Conservation (phyloP, 2,888 invertebrate genomes). For the Polymixis lichenea region DNA sequence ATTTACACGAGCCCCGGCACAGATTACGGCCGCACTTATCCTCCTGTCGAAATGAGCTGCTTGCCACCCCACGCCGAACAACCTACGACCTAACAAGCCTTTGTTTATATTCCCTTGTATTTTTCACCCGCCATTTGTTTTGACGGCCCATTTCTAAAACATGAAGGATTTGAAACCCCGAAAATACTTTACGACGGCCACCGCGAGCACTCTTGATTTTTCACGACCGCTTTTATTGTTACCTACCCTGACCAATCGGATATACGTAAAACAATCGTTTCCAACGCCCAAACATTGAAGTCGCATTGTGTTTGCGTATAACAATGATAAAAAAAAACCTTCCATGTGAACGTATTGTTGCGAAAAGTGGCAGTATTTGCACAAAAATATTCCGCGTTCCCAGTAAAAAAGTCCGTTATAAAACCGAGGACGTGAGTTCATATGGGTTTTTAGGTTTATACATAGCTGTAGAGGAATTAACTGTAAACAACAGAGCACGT, state of each 20-base stretch:
- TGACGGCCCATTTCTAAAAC: slow-evolving; percentile 84
- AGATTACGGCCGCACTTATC: slow-evolving; percentile 90
- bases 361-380: slow-evolving; percentile 46
- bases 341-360: slow-evolving; percentile 51
- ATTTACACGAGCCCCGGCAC: slow-evolving; percentile 90
- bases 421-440: slow-evolving; percentile 17
- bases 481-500: slow-evolving; percentile 67
- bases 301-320: slow-evolving; percentile 50
- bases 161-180: slow-evolving; percentile 77
- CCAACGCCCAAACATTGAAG: slow-evolving; percentile 49
- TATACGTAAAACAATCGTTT: slow-evolving; percentile 57
- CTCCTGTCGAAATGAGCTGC: slow-evolving; percentile 86
- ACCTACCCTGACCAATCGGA: slow-evolving; percentile 68
- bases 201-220: slow-evolving; percentile 76
- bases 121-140: slow-evolving; percentile 88
- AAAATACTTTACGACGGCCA: slow-evolving; percentile 78
- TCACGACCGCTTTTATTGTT: slow-evolving; percentile 72
- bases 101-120: slow-evolving; percentile 88
- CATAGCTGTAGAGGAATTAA: slow-evolving; percentile 30
- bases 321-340: slow-evolving; percentile 62
- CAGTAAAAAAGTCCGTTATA: slow-evolving; percentile 28
- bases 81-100: slow-evolving; percentile 85
- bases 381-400: slow-evolving; percentile 47
- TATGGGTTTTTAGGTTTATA: slow-evolving; percentile 19
- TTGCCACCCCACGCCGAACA: slow-evolving; percentile 77